These are phyloP conservation scores for Crossaster papposus DNA, from an alignment of 53 echinoderm and acorn worm genomes.

Conservation along the genomic window DNA sequence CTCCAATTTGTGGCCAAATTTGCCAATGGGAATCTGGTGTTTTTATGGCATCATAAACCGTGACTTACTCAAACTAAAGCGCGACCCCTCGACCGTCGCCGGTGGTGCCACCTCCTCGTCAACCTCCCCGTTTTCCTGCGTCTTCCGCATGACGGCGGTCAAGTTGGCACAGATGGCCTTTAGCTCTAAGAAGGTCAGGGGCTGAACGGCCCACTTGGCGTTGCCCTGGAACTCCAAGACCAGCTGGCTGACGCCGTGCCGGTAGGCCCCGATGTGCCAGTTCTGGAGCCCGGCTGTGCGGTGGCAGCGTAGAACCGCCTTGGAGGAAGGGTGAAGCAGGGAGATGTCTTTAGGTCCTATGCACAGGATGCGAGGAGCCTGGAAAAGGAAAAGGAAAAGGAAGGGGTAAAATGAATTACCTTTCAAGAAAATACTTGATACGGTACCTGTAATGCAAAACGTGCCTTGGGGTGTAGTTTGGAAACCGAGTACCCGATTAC, in stretches of 20 bases:
- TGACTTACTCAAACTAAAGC: slow-evolving; percentile 33
- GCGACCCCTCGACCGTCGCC: not conserved
- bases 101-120: slow-evolving; percentile 22
- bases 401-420: not conserved
- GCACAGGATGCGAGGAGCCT: slow-evolving; percentile 82
- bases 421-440: too few species aligned
- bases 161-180: slow-evolving; percentile 85
- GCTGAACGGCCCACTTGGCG: slow-evolving; percentile 81
- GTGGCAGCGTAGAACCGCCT: slow-evolving; percentile 75
- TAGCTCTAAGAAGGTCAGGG: slow-evolving; percentile 76
- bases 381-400: not conserved
- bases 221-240: slow-evolving; percentile 82
- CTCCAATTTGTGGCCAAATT: not conserved
- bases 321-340: slow-evolving; percentile 78
- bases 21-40: not conserved
- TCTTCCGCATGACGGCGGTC: slow-evolving; percentile 87
- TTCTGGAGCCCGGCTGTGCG: slow-evolving; percentile 78
- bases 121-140: slow-evolving; percentile 63
- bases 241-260: slow-evolving; percentile 76
- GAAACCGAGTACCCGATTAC: too few species aligned
- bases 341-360: slow-evolving; percentile 83
- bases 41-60: not conserved
- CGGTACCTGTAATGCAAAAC: too few species aligned
- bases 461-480: too few species aligned
- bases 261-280: slow-evolving; percentile 85